phyloP scores from a whole-genome alignment of 1,140 invertebrate species.

The Leptoteleia sp. region DNA sequence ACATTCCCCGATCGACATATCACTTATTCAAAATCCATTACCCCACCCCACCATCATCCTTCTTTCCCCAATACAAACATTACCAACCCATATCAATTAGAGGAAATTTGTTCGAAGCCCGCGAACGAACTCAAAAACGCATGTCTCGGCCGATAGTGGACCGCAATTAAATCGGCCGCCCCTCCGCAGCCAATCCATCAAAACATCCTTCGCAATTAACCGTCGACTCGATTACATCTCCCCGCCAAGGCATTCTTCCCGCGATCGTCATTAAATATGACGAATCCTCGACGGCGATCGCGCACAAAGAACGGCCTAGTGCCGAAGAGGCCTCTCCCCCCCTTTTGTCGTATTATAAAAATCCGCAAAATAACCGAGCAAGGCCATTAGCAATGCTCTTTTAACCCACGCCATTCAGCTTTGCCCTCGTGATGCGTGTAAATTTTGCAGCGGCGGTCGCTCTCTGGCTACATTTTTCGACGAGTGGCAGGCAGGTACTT shows the following conservation, averaged over 20 bases:
- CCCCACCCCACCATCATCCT: too few species aligned
- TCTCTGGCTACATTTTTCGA: conserved; percentile 80
- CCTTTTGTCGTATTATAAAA: conserved; percentile 78
- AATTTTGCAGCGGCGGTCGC: conserved; percentile 80
- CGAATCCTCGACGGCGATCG: conserved; percentile 4
- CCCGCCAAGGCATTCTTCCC: background rate
- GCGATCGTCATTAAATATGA: too few species aligned
- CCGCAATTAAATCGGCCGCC: background rate
- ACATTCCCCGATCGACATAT: too few species aligned
- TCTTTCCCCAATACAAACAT: too few species aligned
- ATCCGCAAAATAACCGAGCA: conserved; percentile 82
- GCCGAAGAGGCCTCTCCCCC: conserved; percentile 1
- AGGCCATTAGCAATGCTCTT: conserved; percentile 82
- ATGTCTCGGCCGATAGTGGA: background rate
- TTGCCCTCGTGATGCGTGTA: conserved; percentile 80
- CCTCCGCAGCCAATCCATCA: conserved; percentile 14
- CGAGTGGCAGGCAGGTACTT: conserved; percentile 71
- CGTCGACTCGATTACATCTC: conserved; percentile 6
- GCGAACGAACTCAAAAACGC: background rate
- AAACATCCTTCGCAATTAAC: conserved; percentile 22
- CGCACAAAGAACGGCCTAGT: background rate
- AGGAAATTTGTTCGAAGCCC: too few species aligned
- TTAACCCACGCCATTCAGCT: conserved; percentile 79
- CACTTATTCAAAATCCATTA: too few species aligned
- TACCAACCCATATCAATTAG: too few species aligned